Base-by-base conservation (phyloP, 2,888 invertebrate species). In the Synanthedon tipuliformis region DNA sequence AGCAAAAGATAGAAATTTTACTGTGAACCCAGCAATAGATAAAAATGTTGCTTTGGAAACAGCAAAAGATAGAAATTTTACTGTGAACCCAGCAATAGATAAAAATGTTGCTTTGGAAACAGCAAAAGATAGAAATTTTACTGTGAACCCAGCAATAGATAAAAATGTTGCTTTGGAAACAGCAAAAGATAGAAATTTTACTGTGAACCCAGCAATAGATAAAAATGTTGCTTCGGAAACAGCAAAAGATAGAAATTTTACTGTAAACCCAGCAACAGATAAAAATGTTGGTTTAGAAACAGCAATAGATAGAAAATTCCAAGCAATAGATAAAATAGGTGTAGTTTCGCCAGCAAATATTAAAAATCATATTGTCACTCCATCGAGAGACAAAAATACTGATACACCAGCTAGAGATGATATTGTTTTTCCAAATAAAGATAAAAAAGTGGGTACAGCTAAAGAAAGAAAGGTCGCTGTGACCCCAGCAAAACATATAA, bases 1-100 rank as follows among this genome's bases (percentile, higher is more conserved):
- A 13, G 45, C n/a, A 34, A 34, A 2, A 34, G 34, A 34, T 34
- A 34, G 34, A 34, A 34, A 34, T 10, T 8, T 10, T 1, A 34
- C 34, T 34, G 62, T 76, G 0, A 69, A 69, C n/a, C 66, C 73
- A 0, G 54, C 50, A 4, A 52, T 57, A 49, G 65, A 69, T n/a
- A 23, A 23, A 23, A 23, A 23, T 5, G 23, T 4, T 5, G 23
- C 5, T 56, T 72, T 81, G 49, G 63, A 70, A 45, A 18, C 18
- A 18, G 18, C 3, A 15, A 48, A 11, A 48, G n/a, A n/a, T n/a
- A n/a, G n/a, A n/a, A n/a, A n/a, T n/a, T n/a, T n/a, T n/a, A n/a
- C n/a, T n/a, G n/a, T n/a, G n/a, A n/a, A n/a, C n/a, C n/a, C n/a
- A n/a, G n/a, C n/a, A n/a, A n/a, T n/a, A n/a, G 48, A 13, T 10